Evolutionary conservation across 1,140 invertebrate genomes (phyloP), one percentile per base, ranked within the genome.

Genomic region (Sipha flava): DNA sequence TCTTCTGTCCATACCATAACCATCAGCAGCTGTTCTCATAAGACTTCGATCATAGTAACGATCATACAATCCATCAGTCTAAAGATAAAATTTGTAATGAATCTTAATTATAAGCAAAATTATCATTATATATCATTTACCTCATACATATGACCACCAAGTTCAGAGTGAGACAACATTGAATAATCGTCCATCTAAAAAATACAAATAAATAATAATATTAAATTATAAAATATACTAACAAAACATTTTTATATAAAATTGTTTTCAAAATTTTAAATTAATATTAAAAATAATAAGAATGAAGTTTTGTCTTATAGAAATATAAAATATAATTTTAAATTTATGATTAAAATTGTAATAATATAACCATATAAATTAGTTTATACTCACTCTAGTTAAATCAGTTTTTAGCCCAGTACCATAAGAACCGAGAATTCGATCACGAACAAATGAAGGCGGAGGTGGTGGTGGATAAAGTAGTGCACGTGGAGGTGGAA

Each of bases 391-490:
- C 59, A 77, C 73, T 26, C 73, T 77, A 9, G 73, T 57, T 52
- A 77, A 26, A 43, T 77, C 73, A 2, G 73, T 23, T 77, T 77
- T 77, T 23, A 77, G 43, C 7, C 73, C 73, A n/a, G 73, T 81
- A 59, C 80, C 79, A 57, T 73, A 82, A 79, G 79, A 88, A 91
- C 90, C 87, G 91, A 94, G 93, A 86, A 95, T 90, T 86, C 93
- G 89, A 86, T 95, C 93, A 86, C 93, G 90, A 82, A 94, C 89
- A 89, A 94, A 94, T 81, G 92, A 91, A 18, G 85, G 85, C 85
- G 93, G 92, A 84, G 92, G 93, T 84, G 92, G 93, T 85, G 92
- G 92, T 83, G 92, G 91, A 86, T 94, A 94, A 80, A 92, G 92
- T 4, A 77, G 23, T 23, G 73, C 73, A 77, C 73, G 73, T 16